These are phyloP conservation scores for Phrynosoma blainvillii DNA, from an alignment of 2,113 vertebrate genomes.

Conservation along the genomic window DNA sequence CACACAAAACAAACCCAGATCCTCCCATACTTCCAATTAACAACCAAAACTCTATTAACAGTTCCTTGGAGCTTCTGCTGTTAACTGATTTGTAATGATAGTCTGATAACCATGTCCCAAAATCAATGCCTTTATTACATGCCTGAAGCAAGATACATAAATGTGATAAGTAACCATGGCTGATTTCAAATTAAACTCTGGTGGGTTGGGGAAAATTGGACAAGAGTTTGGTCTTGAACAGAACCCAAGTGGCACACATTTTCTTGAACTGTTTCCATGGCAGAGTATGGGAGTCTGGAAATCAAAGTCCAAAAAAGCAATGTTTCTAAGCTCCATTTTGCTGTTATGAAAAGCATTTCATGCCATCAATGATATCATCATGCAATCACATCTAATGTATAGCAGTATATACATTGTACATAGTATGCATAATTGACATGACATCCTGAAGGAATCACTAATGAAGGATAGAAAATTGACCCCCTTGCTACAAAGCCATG, in stretches of 20 bases:
- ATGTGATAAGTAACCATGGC: conserved; percentile 49
- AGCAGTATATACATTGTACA: too few relatives aligned
- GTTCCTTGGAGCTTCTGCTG: conserved; percentile 45
- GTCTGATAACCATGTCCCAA: conserved; percentile 60
- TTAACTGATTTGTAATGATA: conserved; percentile 57
- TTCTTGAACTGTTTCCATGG: background rate
- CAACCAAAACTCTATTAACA: conserved; percentile 30
- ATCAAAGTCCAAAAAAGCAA: too few relatives aligned
- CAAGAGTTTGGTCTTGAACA: background rate
- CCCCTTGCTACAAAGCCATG: too few relatives aligned
- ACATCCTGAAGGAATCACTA: too few relatives aligned
- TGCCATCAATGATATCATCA: too few relatives aligned
- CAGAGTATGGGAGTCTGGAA: too few relatives aligned
- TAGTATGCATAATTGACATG: too few relatives aligned
- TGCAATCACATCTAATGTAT: too few relatives aligned
- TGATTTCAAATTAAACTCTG: conserved; percentile 54
- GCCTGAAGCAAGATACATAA: conserved; percentile 48
- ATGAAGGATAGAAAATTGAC: too few relatives aligned
- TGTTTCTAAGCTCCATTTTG: too few relatives aligned
- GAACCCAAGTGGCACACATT: background rate
- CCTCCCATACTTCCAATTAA: background rate
- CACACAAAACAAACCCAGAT: too few relatives aligned
- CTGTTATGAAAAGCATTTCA: background rate
- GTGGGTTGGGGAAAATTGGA: conserved; percentile 40
- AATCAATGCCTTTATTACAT: conserved; percentile 62